Conservation (phyloP, 2,797 vertebrate species). For the Phrynocephalus forsythii region DNA sequence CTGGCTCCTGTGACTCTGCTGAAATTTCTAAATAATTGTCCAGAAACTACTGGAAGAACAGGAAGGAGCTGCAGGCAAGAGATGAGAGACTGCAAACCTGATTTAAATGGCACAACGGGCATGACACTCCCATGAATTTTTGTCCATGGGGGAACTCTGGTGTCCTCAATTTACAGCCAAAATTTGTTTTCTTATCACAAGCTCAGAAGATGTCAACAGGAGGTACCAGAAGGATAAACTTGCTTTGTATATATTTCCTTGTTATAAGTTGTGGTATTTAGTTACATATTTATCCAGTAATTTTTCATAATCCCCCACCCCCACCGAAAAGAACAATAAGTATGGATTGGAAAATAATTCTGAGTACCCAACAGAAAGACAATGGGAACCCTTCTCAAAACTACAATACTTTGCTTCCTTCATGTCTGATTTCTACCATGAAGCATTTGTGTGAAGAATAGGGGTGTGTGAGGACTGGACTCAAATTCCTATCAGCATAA, state of each 20-base stretch:
- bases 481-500: background rate
- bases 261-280: background rate
- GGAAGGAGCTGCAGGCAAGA: background rate
- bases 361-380: background rate
- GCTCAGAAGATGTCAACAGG: background rate
- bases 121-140: background rate
- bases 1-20: background rate
- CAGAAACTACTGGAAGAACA: slow-evolving; percentile 13
- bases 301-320: background rate
- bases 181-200: background rate
- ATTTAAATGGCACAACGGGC: background rate
- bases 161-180: too few species aligned
- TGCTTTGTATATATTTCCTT: background rate
- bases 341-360: background rate
- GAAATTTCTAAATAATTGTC: background rate
- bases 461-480: background rate
- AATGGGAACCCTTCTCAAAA: background rate
- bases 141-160: background rate
- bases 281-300: background rate
- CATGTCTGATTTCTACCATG: background rate
- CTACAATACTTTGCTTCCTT: background rate
- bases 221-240: background rate
- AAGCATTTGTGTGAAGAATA: background rate
- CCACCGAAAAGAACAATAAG: background rate
- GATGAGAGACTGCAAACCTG: background rate